A percentile compares a stretch with the other conserved stretches of the same genome.
These are phyloP conservation scores for Griposia aprilina DNA, from an alignment of 2,888 invertebrate species.

Conservation along the genomic window DNA sequence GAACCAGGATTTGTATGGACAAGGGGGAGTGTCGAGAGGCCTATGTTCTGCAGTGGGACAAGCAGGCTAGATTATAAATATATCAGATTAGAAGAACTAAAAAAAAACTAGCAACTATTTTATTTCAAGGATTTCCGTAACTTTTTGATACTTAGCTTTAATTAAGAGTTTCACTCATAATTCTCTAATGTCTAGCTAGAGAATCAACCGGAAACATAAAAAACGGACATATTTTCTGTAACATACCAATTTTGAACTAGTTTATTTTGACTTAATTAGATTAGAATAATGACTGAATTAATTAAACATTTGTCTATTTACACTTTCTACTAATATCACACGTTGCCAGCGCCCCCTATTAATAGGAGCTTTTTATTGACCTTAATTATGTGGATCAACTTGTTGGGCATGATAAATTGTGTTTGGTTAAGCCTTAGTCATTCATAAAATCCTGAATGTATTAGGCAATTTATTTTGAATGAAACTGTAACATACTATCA, in stretches of 20 bases:
- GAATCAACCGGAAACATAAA: constrained; percentile 27
- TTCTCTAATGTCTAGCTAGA: constrained; percentile 26
- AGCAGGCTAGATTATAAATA: neutral
- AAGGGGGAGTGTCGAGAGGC: neutral
- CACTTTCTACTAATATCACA: constrained; percentile 63
- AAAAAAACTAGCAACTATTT: neutral
- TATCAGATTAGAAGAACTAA: neutral
- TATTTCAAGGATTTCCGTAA: constrained; percentile 32
- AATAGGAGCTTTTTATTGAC: constrained; percentile 38
- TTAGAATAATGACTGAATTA: constrained; percentile 60
- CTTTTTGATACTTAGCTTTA: constrained; percentile 11
- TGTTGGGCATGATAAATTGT: constrained; percentile 35
- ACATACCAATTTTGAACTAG: constrained; percentile 42
- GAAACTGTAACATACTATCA: neutral
- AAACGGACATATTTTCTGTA: constrained; percentile 19
- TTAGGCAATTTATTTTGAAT: constrained; percentile 9
- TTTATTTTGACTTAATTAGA: constrained; percentile 46
- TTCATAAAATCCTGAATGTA: constrained; percentile 34
- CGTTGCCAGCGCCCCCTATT: constrained; percentile 38
- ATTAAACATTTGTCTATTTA: constrained; percentile 62
- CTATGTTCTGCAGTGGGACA: neutral
- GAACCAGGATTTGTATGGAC: too few relatives aligned
- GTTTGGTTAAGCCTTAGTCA: constrained; percentile 28
- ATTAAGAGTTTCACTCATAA: constrained; percentile 45
- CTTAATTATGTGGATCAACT: constrained; percentile 57